These are phyloP conservation scores for Haemorhous mexicanus DNA, from an alignment of 2,113 vertebrate species.

Conservation along the genomic window DNA sequence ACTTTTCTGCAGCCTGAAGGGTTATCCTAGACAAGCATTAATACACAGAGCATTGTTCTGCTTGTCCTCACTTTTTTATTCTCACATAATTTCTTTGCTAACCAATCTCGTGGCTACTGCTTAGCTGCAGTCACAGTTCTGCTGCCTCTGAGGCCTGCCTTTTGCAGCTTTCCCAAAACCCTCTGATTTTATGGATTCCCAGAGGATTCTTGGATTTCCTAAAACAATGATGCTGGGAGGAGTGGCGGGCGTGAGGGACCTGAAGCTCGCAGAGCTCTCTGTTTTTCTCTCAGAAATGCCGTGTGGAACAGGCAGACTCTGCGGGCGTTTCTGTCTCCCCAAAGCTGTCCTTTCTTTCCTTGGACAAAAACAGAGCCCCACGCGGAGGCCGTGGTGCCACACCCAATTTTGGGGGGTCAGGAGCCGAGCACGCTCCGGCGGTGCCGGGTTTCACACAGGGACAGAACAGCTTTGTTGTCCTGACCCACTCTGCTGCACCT, in stretches of 20 bases:
- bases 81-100: too few species aligned
- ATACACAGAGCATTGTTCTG: too few species aligned
- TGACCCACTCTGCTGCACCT: rapidly evolving
- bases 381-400: rapidly evolving
- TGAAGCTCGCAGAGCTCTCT: rapidly evolving
- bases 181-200: too few species aligned
- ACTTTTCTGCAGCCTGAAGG: too few species aligned
- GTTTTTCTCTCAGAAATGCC: not conserved
- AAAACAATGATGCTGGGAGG: rapidly evolving
- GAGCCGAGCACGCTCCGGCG: not conserved
- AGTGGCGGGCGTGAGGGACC: rapidly evolving
- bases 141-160: too few species aligned
- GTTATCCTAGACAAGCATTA: too few species aligned
- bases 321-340: rapidly evolving
- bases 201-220: not conserved
- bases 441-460: rapidly evolving
- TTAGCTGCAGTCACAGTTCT: too few species aligned
- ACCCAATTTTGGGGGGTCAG: rapidly evolving
- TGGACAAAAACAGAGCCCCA: rapidly evolving
- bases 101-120: too few species aligned
- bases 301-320: rapidly evolving
- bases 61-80: too few species aligned
- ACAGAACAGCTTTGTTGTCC: rapidly evolving
- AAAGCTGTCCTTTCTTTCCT: rapidly evolving
- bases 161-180: too few species aligned